Evolutionary conservation across 2,113 vertebrate species (phyloP).

Genomic region (Athene noctua): DNA sequence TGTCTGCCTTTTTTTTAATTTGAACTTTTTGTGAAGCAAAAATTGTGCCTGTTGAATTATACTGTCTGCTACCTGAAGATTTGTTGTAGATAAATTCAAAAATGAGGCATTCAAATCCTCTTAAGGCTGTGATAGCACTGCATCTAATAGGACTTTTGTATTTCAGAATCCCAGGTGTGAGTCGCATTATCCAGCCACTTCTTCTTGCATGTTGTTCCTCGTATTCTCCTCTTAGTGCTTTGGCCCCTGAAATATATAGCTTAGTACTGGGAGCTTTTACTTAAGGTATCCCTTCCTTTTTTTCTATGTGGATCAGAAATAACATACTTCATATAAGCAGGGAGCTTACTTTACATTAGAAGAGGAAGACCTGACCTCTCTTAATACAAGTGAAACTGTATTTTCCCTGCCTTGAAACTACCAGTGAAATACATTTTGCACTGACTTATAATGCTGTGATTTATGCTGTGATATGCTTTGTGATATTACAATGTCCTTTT

Average conservation of each 20-base stretch:
- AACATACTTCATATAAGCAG: background rate
- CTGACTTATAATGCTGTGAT: conserved; percentile 69
- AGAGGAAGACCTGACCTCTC: conserved; percentile 47
- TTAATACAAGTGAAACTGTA: conserved; percentile 7
- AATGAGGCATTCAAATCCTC: background rate
- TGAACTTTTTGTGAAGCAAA: background rate
- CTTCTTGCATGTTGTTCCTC: background rate
- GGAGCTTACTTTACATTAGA: conserved; percentile 13
- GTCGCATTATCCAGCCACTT: background rate
- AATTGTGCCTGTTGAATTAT: background rate
- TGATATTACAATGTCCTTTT: conserved; percentile 73
- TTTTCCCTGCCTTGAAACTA: conserved; percentile 33
- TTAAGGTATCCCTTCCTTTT: background rate
- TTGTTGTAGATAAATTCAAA: background rate
- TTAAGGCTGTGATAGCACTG: background rate
- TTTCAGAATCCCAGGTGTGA: background rate
- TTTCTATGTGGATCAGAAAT: background rate
- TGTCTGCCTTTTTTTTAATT: background rate
- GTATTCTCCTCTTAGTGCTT: background rate
- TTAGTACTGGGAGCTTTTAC: background rate
- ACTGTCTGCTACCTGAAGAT: background rate
- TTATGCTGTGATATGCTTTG: conserved; percentile 70
- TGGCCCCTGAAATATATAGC: background rate
- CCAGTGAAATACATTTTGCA: conserved; percentile 28
- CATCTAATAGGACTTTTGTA: background rate